phyloP scores from a whole-genome alignment of 2,888 invertebrate species.

The Tipula lateralis region DNA sequence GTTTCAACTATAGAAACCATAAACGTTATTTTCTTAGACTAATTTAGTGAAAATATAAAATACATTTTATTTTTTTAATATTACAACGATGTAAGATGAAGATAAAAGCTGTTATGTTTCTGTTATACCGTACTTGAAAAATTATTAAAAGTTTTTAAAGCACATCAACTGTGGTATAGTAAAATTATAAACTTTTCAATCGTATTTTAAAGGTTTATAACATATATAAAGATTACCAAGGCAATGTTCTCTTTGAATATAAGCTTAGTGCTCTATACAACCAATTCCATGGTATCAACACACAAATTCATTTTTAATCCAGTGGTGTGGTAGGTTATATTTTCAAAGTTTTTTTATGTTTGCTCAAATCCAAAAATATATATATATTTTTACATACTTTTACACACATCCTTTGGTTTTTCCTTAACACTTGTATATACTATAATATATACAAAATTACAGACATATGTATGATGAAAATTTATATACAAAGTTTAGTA shows the following conservation, averaged over 20 bases:
- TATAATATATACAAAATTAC: not conserved
- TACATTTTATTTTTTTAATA: too few species aligned
- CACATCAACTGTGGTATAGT: not conserved
- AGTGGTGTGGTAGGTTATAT: not conserved
- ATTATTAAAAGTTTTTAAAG: too few species aligned
- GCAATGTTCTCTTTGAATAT: not conserved
- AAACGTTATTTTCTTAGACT: not conserved
- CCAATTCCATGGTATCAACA: not conserved
- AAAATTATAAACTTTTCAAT: not conserved
- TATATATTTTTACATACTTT: not conserved
- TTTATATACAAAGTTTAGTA: not conserved
- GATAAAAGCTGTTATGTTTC: too few species aligned
- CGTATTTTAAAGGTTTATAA: not conserved
- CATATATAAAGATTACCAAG: not conserved
- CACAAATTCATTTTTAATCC: not conserved
- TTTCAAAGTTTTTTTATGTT: not conserved
- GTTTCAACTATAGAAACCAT: not conserved
- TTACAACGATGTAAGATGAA: too few species aligned
- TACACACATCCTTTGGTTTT: not conserved
- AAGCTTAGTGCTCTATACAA: not conserved
- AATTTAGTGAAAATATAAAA: too few species aligned
- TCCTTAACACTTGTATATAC: not conserved
- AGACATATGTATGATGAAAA: too few species aligned
- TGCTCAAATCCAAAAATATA: not conserved
- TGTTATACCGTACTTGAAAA: too few species aligned